These are phyloP conservation scores for Hydroisotoma schaefferi DNA, from an alignment of 2,888 invertebrate genomes.

Conservation along the genomic window DNA sequence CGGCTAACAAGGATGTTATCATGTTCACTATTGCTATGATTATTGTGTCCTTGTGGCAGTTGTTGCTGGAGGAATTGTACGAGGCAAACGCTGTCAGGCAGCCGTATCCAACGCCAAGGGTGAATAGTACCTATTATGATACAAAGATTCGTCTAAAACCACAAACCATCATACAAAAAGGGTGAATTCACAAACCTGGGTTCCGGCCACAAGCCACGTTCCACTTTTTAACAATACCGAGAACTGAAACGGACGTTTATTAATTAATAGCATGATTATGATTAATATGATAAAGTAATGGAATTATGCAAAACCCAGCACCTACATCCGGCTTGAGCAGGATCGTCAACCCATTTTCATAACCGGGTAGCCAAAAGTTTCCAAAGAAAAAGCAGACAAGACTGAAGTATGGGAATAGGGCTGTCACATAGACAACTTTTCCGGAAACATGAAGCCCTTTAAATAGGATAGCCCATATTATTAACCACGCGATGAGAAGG, in stretches of 20 bases:
- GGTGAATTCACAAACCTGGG: too few species aligned
- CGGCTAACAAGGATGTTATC: constrained; percentile 26
- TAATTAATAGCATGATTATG: too few species aligned
- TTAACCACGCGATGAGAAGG: constrained; percentile 10
- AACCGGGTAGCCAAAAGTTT: constrained; percentile 1
- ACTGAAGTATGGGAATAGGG: constrained; percentile 90
- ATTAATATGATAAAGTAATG: too few species aligned
- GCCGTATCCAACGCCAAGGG: constrained; percentile 25
- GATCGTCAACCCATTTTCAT: constrained; percentile 13
- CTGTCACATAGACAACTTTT: constrained; percentile 76
- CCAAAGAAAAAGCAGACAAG: constrained; percentile 7
- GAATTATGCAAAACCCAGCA: too few species aligned
- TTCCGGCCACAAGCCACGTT: constrained; percentile 20
- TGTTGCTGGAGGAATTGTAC: constrained; percentile 19
- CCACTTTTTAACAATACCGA: background rate
- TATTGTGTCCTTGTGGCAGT: constrained; percentile 26
- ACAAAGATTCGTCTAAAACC: too few species aligned
- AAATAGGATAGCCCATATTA: constrained; percentile 19
- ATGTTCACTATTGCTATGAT: constrained; percentile 26
- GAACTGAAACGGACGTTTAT: background rate
- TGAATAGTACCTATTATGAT: constrained; percentile 37
- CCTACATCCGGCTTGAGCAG: constrained; percentile 26
- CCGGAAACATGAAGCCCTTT: constrained; percentile 28
- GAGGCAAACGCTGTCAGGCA: constrained; percentile 28
- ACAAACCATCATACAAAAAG: too few species aligned